Evolutionary conservation across 2,888 invertebrate species (phyloP).

Genomic region (Hypena proboscidalis): DNA sequence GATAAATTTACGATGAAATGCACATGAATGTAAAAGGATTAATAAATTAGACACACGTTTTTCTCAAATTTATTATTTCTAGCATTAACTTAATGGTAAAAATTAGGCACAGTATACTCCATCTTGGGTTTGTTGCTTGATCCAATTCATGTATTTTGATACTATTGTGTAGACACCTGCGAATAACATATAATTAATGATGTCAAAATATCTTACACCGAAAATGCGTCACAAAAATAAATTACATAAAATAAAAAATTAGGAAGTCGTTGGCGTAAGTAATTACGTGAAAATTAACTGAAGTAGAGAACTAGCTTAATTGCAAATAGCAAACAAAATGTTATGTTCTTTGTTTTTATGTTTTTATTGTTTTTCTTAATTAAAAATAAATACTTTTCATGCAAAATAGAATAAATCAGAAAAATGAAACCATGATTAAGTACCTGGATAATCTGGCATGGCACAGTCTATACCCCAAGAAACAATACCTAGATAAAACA

Average conservation of each 20-base stretch:
- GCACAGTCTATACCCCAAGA: constrained; percentile 90
- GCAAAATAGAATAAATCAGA: too few relatives aligned
- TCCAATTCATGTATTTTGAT: constrained; percentile 82
- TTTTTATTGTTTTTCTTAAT: too few relatives aligned
- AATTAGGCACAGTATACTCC: constrained; percentile 72
- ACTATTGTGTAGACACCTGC: constrained; percentile 86
- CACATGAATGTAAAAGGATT: constrained; percentile 19
- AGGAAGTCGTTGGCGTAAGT: neutral
- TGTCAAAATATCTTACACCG: neutral
- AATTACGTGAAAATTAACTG: too few relatives aligned
- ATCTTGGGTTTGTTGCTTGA: constrained; percentile 68
- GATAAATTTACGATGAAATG: constrained; percentile 17
- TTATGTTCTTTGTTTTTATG: too few relatives aligned
- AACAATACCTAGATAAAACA: constrained; percentile 81
- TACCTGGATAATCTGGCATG: constrained; percentile 83
- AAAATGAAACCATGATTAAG: too few relatives aligned
- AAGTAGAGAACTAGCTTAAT: too few relatives aligned
- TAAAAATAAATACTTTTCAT: too few relatives aligned
- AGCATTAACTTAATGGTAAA: constrained; percentile 31
- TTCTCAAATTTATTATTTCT: constrained; percentile 14
- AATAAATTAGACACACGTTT: constrained; percentile 20
- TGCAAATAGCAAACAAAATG: too few relatives aligned
- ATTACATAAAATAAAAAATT: neutral
- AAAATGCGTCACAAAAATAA: neutral
- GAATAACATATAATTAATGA: constrained; percentile 23